Evolutionary conservation across 2,113 vertebrate genomes (phyloP), one percentile per base, ranked within the genome.

Genomic region (Prunella himalayana): DNA sequence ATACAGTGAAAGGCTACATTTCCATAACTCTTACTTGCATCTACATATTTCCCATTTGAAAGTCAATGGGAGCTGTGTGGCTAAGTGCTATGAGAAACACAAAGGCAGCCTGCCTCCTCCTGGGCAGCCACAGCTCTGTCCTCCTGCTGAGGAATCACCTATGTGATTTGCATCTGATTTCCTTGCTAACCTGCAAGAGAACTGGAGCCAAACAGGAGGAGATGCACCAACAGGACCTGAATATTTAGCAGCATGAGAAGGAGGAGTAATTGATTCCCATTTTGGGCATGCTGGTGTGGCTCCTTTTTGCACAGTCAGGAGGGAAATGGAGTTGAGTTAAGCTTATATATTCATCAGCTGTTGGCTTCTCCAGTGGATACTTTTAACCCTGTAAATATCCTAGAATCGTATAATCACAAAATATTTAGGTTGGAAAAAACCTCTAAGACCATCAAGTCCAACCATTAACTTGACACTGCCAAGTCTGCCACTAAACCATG

Each of bases 1-100:
- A 95, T 92, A 95, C 89, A 94, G 77, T 91, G 90, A 96, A 95
- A 95, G 87, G 71, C 95, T 93, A 71, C 76, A 96, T 96, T 97
- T 96, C 95, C 94, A 92, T 95, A 96, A 80, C 63, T 94, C 83
- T 86, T 90, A 69, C 76, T 89, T 50, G 22, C 53, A 95, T 96
- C 85, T 95, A 71, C 89, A 89, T 95, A 90, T 95, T 96, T 88
- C 20, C 93, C 60, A 87, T 97, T 95, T 94, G 95, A 78, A 97
- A 97, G 92, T 96, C 94, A 95, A 93, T 88, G 81, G 92, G 75
- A 96, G 66, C 37, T 0, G 8, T 76, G 88, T 86, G 76, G 79
- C 88, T 88, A 56, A 88, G 86, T 92, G 92, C 86, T 76, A 3
- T 81, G 71, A 70, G 70, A 63, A 82, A 57, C 75, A 91, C 81